Base-by-base conservation (phyloP, 2,888 invertebrate genomes). In the Megaustenia siamemsis region DNA sequence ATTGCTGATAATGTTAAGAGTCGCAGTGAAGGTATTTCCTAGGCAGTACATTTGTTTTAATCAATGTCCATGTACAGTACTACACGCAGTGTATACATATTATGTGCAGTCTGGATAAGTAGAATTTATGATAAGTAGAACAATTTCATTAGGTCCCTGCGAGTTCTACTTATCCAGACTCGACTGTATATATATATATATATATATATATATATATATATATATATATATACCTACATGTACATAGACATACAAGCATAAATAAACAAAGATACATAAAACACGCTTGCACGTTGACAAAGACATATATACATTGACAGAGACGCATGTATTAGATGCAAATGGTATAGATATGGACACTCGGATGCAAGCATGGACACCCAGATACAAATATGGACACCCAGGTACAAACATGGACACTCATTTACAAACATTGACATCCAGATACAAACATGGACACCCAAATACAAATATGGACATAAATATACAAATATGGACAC, bases 401-500 rank as follows among this genome's bases (percentile, higher is more conserved):
- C 63, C 6, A 38, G 66, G 40, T 12, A 75, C 12, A 75, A 49
- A 75, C 45, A 77, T 8, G 35, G 24, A 82, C 71, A 73, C 24
- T 21, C 32, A 66, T 24, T 18, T 21, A 53, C 53, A 53, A 10
- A 53, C 53, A 53, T 53, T 18, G 10, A 53, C 21, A 53, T 53
- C 10, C 24, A 66, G 10, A 75, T 45, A 43, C 32, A 75, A 24
- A 43, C 32, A 75, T 45, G 32, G 21, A 75, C 32, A 43, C 32
- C 10, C 32, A 75, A 24, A 78, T 49, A 43, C 38, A 66, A 15
- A 66, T 66, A 66, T 66, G 24, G 10, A 66, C 24, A 66, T 66
- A 66, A 15, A 66, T 66, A 66, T 66, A 66, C 24, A 66, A 15
- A 66, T 66, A 66, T 66, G n/a, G n/a, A n/a, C n/a, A n/a, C n/a